Base-by-base conservation (phyloP, 2,888 invertebrate genomes). In the Unio pictorum region DNA sequence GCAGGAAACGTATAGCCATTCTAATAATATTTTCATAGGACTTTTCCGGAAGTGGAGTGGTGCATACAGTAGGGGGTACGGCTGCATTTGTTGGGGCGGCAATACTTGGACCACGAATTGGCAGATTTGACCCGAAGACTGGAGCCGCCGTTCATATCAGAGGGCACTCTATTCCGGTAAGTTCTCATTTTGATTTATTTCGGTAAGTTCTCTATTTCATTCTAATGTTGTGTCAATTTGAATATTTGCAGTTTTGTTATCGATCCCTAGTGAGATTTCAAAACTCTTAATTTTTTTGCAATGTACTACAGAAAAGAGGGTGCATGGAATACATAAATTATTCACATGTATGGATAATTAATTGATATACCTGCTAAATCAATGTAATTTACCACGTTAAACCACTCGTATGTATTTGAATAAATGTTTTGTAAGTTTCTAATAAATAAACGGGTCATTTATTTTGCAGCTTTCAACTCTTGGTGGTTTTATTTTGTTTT, bases 1-100 rank as follows among this genome's bases (percentile, higher is more conserved):
- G 45, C 11, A 45, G 45, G 3, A 15, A 45, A 15, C 15, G 3
- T 15, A 3, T 45, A 45, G 45, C 15, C 45, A 4, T 3, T 4
- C 0, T 45, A 45, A 45, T 15, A 15, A 15, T 11, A 11, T 11
- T 3, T 45, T 45, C 11, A 45, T 45, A 90, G 84, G 92, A 92
- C 81, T 92, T 91, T 81, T 92, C 92, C 2, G 92, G 92, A 17
- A 90, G 91, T 74, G 92, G 92, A 30, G 88, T 91, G 3, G 91
- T 92, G 0, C 92, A 92, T 80, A 81, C 91, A 7, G 83, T 90
- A 28, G 91, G 91, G 23, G 92, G 91, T 4, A 83, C 86, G 2
- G 82, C 86, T 17, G 87, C 88, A 0, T 80, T 89, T 18, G 74
- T 84, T 18, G 88, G 87, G 3, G 90, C 91, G 4, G 71, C 88